phyloP scores from a whole-genome alignment of 2,797 vertebrate species.

The Rhinophrynus dorsalis region DNA sequence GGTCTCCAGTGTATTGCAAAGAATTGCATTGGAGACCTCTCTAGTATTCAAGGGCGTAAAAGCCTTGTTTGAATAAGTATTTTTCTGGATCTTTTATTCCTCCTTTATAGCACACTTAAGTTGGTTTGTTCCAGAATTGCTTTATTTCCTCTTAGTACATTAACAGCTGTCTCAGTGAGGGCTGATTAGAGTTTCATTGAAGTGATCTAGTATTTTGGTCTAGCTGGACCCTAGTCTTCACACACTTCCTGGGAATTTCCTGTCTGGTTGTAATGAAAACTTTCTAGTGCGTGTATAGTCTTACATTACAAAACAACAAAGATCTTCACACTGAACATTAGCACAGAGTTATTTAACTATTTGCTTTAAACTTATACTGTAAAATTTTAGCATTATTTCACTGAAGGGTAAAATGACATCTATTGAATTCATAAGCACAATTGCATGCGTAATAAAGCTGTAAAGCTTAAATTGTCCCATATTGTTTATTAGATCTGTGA shows the following conservation, averaged over 20 bases:
- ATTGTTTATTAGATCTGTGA: not conserved
- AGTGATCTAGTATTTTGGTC: constrained; percentile 27
- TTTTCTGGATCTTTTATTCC: too few relatives aligned
- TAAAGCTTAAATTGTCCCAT: not conserved
- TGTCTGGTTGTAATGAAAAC: constrained; percentile 6
- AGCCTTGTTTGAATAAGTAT: too few relatives aligned
- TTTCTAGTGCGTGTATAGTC: constrained; percentile 19
- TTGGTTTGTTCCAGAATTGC: too few relatives aligned
- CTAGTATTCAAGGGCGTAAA: too few relatives aligned
- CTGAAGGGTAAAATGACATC: not conserved
- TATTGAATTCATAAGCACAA: not conserved
- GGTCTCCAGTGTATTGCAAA: too few relatives aligned
- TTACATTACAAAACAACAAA: constrained; percentile 40
- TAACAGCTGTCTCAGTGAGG: too few relatives aligned
- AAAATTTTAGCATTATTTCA: constrained; percentile 1
- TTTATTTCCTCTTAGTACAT: too few relatives aligned
- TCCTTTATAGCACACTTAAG: too few relatives aligned
- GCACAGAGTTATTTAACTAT: not conserved
- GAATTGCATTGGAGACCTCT: too few relatives aligned
- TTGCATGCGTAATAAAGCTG: not conserved
- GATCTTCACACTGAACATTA: not conserved
- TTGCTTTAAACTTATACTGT: constrained; percentile 1
- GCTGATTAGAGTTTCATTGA: constrained; percentile 28
- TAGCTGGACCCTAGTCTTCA: not conserved
- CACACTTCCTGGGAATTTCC: constrained; percentile 23